Conservation (phyloP, 2,888 invertebrate species). For the Raillietiella orientalis region DNA sequence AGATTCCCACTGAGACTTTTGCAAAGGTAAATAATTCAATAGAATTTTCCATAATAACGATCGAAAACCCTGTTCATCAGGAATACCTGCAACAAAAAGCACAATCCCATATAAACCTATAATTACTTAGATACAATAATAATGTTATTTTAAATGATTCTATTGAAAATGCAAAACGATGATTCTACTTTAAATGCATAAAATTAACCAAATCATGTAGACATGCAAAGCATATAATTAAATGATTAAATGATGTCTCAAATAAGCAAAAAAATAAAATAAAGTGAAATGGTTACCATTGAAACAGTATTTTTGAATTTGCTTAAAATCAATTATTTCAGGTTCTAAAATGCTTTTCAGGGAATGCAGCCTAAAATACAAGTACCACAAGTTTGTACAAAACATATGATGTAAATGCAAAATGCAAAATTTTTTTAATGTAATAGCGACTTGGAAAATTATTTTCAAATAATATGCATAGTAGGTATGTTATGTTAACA, state of each 20-base stretch:
- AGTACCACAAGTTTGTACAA: too few relatives aligned
- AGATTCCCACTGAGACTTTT: constrained; percentile 28
- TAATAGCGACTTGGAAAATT: too few relatives aligned
- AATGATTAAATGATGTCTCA: too few relatives aligned
- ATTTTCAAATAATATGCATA: too few relatives aligned
- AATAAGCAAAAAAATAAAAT: constrained; percentile 1
- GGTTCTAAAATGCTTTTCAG: constrained; percentile 35
- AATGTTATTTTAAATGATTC: constrained; percentile 5
- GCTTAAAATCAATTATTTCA: constrained; percentile 32
- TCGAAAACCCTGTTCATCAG: constrained; percentile 49
- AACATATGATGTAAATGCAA: too few relatives aligned
- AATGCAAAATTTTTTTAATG: too few relatives aligned
- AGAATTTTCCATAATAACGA: constrained; percentile 63
- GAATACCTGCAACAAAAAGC: constrained; percentile 28
- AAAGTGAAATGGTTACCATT: constrained; percentile 24
- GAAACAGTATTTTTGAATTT: constrained; percentile 35
- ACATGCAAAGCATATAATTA: too few relatives aligned
- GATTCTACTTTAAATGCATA: not conserved
- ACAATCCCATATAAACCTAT: not conserved
- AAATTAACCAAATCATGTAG: too few relatives aligned
- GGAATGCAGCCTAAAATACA: constrained; percentile 32
- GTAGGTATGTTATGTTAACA: too few relatives aligned
- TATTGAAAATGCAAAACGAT: constrained; percentile 3
- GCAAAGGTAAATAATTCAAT: constrained; percentile 45
- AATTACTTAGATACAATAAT: constrained; percentile 4